These are phyloP conservation scores for Lophius piscatorius DNA, from an alignment of 2,113 vertebrate genomes.

Conservation along the genomic window DNA sequence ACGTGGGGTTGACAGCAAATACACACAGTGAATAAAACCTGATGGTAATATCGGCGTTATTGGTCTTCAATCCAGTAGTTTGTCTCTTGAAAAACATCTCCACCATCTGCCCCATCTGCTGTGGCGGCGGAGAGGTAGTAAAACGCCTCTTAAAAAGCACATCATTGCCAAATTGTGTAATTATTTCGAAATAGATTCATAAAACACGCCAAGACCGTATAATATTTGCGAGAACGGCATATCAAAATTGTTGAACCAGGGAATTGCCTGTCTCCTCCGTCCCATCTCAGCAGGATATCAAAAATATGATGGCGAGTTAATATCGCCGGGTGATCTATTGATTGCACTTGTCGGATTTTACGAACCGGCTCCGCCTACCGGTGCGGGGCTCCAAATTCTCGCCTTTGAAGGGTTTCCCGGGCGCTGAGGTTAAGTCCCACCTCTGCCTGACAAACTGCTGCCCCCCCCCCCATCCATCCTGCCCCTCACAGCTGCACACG, in stretches of 20 bases:
- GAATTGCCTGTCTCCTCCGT: slow-evolving; percentile 3
- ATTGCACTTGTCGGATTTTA: slow-evolving; percentile 55
- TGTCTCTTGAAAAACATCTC: slow-evolving; percentile 14
- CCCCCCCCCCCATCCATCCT: slow-evolving; percentile 36
- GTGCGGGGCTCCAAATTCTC: background rate
- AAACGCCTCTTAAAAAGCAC: slow-evolving; percentile 17
- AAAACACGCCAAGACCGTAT: slow-evolving; percentile 6
- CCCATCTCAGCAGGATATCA: slow-evolving; percentile 35
- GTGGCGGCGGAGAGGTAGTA: slow-evolving; percentile 1
- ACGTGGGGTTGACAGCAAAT: too few species aligned
- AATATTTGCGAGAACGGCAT: background rate
- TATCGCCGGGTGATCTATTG: slow-evolving; percentile 49
- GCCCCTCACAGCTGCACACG: slow-evolving; percentile 22
- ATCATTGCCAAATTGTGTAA: slow-evolving; percentile 28
- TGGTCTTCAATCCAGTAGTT: slow-evolving; percentile 6
- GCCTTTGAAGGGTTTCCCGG: slow-evolving; percentile 28
- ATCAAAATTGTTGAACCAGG: slow-evolving; percentile 4
- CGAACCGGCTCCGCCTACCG: slow-evolving; percentile 51
- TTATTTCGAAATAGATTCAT: slow-evolving; percentile 32
- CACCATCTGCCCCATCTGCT: slow-evolving; percentile 28
- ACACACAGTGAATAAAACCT: slow-evolving; percentile 8
- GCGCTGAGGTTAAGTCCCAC: slow-evolving; percentile 49
- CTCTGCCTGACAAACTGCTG: slow-evolving; percentile 54
- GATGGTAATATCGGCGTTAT: slow-evolving; percentile 7
- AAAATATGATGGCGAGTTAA: slow-evolving; percentile 40